Percentiles rank a stretch among this genome's conserved stretches.
Evolutionary conservation across 2,888 invertebrate species (phyloP).

Genomic region (Pammene aurita): DNA sequence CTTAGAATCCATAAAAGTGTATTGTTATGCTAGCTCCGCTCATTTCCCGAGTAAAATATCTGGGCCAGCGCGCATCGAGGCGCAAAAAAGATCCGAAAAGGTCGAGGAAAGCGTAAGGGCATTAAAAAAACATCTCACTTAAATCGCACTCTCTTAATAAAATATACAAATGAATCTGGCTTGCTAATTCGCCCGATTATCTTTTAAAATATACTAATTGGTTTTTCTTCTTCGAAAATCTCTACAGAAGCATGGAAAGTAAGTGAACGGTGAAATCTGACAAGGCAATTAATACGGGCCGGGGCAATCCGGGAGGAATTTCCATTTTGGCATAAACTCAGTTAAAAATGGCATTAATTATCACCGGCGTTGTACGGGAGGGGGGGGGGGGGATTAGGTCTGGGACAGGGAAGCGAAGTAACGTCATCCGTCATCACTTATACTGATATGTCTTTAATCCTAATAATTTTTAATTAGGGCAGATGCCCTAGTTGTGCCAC

Average conservation of each 20-base stretch:
- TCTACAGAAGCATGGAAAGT: constrained; percentile 40
- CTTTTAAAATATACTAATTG: constrained; percentile 42
- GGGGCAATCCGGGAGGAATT: constrained; percentile 20
- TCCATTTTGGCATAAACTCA: constrained; percentile 41
- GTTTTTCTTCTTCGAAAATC: constrained; percentile 40
- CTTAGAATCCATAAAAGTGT: background rate
- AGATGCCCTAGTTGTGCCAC: no score
- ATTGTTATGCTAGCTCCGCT: background rate
- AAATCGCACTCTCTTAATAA: constrained; percentile 37
- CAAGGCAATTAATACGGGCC: constrained; percentile 40
- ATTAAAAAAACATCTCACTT: constrained; percentile 31
- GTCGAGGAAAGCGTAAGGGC: constrained; percentile 7
- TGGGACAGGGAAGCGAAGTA: background rate
- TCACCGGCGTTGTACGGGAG: background rate
- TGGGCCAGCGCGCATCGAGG: background rate
- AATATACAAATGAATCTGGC: constrained; percentile 38
- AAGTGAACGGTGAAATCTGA: constrained; percentile 42
- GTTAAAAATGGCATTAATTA: constrained; percentile 43
- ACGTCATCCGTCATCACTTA: constrained; percentile 28
- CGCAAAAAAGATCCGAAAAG: background rate
- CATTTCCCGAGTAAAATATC: background rate
- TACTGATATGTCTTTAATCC: constrained; percentile 1
- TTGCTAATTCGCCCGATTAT: constrained; percentile 40
- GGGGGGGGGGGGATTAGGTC: constrained; percentile 12
- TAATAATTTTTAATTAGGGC: constrained; percentile 27